A percentile compares a stretch with the other conserved stretches of the same genome.
Evolutionary conservation across 2,113 vertebrate species (phyloP).

Genomic region (Dendrocopos noguchii): DNA sequence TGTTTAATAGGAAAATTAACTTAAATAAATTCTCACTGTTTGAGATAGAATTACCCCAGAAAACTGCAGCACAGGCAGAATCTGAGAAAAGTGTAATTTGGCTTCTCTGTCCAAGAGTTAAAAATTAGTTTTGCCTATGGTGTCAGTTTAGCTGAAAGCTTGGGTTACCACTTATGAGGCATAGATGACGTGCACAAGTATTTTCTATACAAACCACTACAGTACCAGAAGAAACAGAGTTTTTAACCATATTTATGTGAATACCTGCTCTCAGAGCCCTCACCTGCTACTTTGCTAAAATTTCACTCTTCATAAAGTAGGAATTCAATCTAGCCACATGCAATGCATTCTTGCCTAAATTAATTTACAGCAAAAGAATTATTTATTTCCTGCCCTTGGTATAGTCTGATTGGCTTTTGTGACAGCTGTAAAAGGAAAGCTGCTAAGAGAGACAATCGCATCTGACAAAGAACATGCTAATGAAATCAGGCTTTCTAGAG

Average conservation of each 20-base stretch:
- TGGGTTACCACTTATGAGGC: neutral
- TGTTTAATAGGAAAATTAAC: neutral
- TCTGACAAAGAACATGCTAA: constrained; percentile 72
- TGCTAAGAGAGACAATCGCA: constrained; percentile 69
- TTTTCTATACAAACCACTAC: neutral
- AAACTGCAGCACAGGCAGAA: neutral
- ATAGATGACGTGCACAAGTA: neutral
- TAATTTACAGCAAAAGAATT: constrained; percentile 56
- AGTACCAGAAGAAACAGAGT: neutral
- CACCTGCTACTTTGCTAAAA: constrained; percentile 24
- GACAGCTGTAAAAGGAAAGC: constrained; percentile 67
- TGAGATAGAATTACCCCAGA: neutral
- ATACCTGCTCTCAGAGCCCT: constrained; percentile 28
- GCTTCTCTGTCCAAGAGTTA: neutral
- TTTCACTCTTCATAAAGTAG: constrained; percentile 10
- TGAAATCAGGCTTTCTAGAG: constrained; percentile 75
- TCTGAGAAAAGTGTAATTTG: neutral
- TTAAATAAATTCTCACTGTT: neutral
- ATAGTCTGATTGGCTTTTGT: constrained; percentile 71
- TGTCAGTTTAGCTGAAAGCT: neutral
- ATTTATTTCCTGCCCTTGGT: constrained; percentile 70
- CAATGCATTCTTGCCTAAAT: constrained; percentile 47
- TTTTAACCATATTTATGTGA: neutral
- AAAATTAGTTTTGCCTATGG: neutral
- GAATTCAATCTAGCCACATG: constrained; percentile 23